These are phyloP conservation scores for Podocnemis expansa DNA, from an alignment of 2,113 vertebrate species.

Conservation along the genomic window DNA sequence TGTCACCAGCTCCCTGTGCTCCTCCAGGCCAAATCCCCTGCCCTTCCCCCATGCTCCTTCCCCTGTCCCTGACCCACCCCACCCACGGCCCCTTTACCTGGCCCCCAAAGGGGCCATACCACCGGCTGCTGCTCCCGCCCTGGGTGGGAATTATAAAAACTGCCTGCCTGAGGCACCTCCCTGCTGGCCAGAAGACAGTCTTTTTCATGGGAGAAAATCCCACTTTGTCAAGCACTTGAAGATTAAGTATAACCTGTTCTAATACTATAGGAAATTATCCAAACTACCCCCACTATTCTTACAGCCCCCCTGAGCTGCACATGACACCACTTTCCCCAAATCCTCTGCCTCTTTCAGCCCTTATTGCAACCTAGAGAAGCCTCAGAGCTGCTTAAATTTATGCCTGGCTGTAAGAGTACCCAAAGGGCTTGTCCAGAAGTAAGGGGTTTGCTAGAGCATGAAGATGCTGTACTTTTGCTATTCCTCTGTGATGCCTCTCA, in stretches of 20 bases:
- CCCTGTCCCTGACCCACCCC: too few species aligned
- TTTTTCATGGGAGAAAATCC: too few species aligned
- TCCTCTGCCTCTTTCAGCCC: neutral
- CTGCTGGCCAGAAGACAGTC: too few species aligned
- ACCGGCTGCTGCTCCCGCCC: too few species aligned
- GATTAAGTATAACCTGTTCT: neutral
- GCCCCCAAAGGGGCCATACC: too few species aligned
- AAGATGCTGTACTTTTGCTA: neutral
- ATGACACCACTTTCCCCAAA: accelerated
- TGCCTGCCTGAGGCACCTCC: too few species aligned
- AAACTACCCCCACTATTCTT: neutral
- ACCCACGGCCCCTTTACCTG: too few species aligned
- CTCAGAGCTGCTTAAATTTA: neutral
- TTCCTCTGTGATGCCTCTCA: neutral
- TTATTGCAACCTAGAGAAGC: neutral
- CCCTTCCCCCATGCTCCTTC: too few species aligned
- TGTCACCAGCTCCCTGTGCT: too few species aligned
- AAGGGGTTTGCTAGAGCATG: neutral
- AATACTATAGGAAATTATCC: neutral
- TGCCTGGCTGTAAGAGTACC: neutral
- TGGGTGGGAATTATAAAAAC: too few species aligned
- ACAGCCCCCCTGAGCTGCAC: accelerated
- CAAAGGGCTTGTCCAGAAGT: neutral
- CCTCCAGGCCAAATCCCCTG: too few species aligned
- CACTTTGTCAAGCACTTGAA: too few species aligned